Conservation (phyloP, 2,888 invertebrate species). For the Embidobia sp. region DNA sequence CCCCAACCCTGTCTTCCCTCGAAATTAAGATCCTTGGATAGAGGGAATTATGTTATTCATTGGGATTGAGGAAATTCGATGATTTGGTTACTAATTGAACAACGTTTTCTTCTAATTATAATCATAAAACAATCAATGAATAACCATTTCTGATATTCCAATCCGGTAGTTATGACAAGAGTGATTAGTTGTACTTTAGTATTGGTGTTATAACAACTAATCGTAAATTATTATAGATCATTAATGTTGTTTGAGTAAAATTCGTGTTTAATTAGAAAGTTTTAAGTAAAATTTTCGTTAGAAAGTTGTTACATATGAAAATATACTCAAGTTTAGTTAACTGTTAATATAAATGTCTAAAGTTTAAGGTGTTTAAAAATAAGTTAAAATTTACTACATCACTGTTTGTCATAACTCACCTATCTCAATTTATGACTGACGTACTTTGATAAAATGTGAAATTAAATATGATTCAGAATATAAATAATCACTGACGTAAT, state of each 20-base stretch:
- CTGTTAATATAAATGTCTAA: neutral
- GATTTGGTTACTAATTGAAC: slow-evolving; percentile 12
- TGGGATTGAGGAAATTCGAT: slow-evolving; percentile 16
- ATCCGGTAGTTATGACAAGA: slow-evolving; percentile 30
- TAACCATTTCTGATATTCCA: slow-evolving; percentile 17
- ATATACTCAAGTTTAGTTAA: too few relatives aligned
- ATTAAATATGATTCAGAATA: slow-evolving; percentile 12
- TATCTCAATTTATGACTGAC: slow-evolving; percentile 30
- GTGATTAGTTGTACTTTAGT: slow-evolving; percentile 3
- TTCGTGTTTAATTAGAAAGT: too few relatives aligned
- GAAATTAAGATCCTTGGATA: slow-evolving; percentile 32
- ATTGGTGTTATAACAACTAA: too few relatives aligned
- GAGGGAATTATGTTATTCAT: slow-evolving; percentile 32
- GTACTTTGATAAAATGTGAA: slow-evolving; percentile 1
- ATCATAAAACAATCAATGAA: slow-evolving; percentile 7
- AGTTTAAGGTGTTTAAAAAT: neutral
- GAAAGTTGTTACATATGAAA: too few relatives aligned
- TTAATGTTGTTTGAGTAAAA: too few relatives aligned
- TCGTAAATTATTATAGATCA: too few relatives aligned
- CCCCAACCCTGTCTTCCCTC: slow-evolving; percentile 40
- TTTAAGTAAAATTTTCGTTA: too few relatives aligned
- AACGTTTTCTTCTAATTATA: too few relatives aligned
- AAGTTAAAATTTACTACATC: neutral
- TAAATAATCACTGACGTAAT: slow-evolving; percentile 35
- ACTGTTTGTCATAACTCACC: slow-evolving; percentile 29